These are phyloP conservation scores for Chelonus insularis DNA, from an alignment of 1,140 invertebrate genomes.

Conservation along the genomic window DNA sequence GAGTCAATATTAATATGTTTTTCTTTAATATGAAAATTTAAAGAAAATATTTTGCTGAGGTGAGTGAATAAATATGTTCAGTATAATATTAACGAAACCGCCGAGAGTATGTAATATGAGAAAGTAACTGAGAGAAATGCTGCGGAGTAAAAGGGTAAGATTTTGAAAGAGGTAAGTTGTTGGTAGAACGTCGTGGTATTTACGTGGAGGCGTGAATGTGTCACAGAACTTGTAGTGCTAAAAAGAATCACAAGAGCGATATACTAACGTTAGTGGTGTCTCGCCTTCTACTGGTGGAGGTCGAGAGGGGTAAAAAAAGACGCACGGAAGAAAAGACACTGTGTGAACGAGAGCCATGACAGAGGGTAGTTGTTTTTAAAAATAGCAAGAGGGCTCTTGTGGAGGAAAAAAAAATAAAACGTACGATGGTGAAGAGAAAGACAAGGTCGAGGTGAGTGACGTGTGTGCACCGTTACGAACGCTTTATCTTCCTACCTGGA, in stretches of 20 bases:
- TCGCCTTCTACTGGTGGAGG: not conserved
- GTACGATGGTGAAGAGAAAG: not conserved
- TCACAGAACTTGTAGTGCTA: slow-evolving; percentile 6
- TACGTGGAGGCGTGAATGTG: slow-evolving; percentile 10
- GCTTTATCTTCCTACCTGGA: not conserved
- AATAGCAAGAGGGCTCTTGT: slow-evolving; percentile 12
- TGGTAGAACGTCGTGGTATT: not conserved
- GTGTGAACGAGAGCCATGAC: not conserved
- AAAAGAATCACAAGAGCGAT: slow-evolving; percentile 8
- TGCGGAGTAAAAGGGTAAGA: not conserved
- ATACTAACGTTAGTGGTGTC: not conserved
- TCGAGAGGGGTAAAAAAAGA: slow-evolving; percentile 12
- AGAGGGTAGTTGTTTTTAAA: slow-evolving; percentile 12
- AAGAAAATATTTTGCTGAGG: no score
- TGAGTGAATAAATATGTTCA: no score
- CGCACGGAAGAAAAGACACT: slow-evolving; percentile 2
- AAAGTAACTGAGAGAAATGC: not conserved
- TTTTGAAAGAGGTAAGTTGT: not conserved
- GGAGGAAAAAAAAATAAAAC: not conserved
- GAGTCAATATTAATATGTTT: no score
- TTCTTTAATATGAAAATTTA: no score
- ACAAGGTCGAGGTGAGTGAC: slow-evolving; percentile 27
- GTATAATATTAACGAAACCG: no score
- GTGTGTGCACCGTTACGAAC: slow-evolving; percentile 7
- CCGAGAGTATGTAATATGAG: no score